A percentile compares a stretch with the other conserved stretches of the same genome.
Evolutionary conservation across 2,797 vertebrate species (phyloP).

Genomic region (Bryconaethiops microstoma): DNA sequence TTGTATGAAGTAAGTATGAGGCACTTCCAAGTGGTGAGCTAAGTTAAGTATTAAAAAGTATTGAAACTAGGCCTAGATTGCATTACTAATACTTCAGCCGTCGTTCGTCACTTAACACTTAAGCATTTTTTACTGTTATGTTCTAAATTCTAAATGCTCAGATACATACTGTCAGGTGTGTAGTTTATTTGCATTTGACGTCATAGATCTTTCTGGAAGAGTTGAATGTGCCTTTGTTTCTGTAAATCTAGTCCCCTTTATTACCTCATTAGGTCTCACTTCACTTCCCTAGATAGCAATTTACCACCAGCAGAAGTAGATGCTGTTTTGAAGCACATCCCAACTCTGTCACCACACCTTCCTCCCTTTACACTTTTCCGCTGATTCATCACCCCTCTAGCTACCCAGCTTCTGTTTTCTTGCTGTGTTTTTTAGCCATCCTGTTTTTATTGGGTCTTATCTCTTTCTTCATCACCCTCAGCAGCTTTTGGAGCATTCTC

Average conservation of each 20-base stretch:
- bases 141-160: too few species aligned
- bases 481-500: background rate
- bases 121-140: too few species aligned
- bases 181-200: background rate
- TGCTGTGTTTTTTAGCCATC: background rate
- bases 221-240: background rate
- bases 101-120: too few species aligned
- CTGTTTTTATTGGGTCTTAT: background rate
- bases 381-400: background rate
- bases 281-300: background rate
- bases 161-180: too few species aligned
- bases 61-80: too few species aligned
- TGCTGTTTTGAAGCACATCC: background rate
- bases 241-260: conserved; percentile 1
- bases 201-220: background rate
- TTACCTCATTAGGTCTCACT: background rate
- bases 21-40: too few species aligned
- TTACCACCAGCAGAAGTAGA: background rate
- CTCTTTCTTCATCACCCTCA: background rate
- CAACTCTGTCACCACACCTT: background rate
- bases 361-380: background rate
- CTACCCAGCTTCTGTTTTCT: background rate
- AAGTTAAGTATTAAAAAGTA: too few species aligned
- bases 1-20: too few species aligned
- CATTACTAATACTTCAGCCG: too few species aligned